These are phyloP conservation scores for Chionomys nivalis DNA, from an alignment of 2,113 vertebrate genomes.

Conservation along the genomic window DNA sequence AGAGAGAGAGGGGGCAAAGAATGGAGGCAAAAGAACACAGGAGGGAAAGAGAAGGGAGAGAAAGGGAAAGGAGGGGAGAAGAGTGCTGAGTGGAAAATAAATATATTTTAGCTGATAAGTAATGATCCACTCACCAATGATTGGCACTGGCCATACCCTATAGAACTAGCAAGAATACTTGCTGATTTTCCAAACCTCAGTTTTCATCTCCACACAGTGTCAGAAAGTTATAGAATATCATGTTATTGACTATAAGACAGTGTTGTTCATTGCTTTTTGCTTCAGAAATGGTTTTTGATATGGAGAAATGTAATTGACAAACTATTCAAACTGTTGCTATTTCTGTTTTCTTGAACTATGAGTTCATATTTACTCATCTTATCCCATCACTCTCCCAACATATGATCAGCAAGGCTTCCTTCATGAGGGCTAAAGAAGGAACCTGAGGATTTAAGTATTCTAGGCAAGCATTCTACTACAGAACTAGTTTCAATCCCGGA, in stretches of 20 bases:
- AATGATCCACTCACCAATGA: neutral
- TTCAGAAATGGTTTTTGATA: neutral
- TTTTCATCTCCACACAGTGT: neutral
- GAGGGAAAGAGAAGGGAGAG: neutral
- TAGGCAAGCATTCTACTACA: neutral
- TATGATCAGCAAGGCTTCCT: neutral
- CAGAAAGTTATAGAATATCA: neutral
- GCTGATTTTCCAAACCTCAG: neutral
- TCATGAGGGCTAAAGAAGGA: neutral
- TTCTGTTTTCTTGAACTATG: neutral
- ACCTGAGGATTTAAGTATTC: neutral
- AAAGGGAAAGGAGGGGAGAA: neutral
- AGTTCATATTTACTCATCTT: neutral
- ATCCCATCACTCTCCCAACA: neutral
- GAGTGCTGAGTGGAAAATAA: neutral
- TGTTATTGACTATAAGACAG: neutral
- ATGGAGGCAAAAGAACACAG: accelerated
- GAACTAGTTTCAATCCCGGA: no score
- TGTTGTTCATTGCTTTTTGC: neutral
- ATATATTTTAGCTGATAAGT: neutral
- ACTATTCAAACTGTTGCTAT: neutral
- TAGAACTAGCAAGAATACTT: neutral
- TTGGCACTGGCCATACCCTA: neutral
- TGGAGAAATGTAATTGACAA: neutral
- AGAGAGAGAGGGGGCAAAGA: neutral